Base-by-base conservation (phyloP, 2,797 vertebrate species). In the Hippocampus kuda region DNA sequence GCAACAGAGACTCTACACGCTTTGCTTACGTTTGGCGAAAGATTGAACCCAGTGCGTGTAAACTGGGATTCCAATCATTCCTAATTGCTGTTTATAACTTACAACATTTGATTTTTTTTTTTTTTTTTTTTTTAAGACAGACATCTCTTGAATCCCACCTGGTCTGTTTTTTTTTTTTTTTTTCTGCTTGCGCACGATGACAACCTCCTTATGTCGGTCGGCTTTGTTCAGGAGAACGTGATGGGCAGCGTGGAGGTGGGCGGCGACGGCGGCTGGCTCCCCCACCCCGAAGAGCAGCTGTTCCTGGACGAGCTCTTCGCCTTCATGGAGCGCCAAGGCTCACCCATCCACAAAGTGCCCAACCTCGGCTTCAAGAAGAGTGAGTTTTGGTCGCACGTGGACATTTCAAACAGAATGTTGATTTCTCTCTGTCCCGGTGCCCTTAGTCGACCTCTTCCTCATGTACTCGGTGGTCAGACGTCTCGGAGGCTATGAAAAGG, bases 331-430 rank as follows among this genome's bases (percentile, higher is more conserved):
- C 81, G 80, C 1, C 65, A 83, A 1, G 91, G 91, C 2, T 85
- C 88, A 0, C 89, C 91, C 65, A 92, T 93, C 81, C 84, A 88
- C 84, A 92, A 92, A 76, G 91, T 93, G 44, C 92, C 92, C 24
- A 91, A 93, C 84, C 89, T 93, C 16, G 92, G 92, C 72, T 93
- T 93, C 78, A 93, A 93, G 77, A 92, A 93, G 85, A 92, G 92
- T 93, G 81, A 89, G 91, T 78, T 63, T 42, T 26, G 26, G 2
- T 5, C 48, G 20, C 49, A 5, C 27, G 48, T 15, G 20, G 15
- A 30, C 24, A 48, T 22, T 6, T n/a, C 41, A 13, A 65, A 16
- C 10, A 20, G 13, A 26, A 15, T 30, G 51, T 11, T 41, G 9
- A 38, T 67, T 34, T 30, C 24, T 13, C 4, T 18, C 6, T 67